Conservation (phyloP, 2,113 vertebrate species). For the Chunga burmeisteri region DNA sequence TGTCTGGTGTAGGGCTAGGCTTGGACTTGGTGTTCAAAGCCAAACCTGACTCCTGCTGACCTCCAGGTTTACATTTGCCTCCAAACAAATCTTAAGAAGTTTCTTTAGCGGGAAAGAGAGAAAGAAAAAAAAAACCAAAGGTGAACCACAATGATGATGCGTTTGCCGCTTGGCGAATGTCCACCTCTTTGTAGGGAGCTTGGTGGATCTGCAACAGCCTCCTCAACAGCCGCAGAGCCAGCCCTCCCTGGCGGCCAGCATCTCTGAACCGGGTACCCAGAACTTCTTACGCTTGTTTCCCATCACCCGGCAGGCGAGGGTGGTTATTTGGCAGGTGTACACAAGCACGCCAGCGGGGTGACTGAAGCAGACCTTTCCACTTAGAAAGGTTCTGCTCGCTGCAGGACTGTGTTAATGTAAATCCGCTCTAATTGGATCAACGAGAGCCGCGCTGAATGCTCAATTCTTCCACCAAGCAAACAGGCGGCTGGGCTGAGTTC, state of each 20-base stretch:
- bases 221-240: background rate
- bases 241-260: background rate
- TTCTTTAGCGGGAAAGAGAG: background rate
- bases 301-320: background rate
- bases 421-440: conserved; percentile 1
- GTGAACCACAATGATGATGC: background rate
- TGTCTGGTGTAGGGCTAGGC: background rate
- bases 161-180: background rate
- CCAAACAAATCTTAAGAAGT: background rate
- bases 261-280: background rate
- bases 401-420: background rate
- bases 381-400: background rate
- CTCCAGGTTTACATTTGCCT: background rate
- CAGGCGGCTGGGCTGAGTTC: background rate
- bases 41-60: background rate
- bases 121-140: background rate
- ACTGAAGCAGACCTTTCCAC: background rate
- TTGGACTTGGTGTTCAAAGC: background rate
- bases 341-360: background rate
- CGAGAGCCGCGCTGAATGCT: background rate
- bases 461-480: background rate
- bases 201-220: background rate
- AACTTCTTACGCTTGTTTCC: background rate
- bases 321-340: conserved; percentile 1
- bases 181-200: background rate